Evolutionary conservation across 2,888 invertebrate species (phyloP), one percentile per base, ranked within the genome.

Genomic region (Electrophaes corylata): DNA sequence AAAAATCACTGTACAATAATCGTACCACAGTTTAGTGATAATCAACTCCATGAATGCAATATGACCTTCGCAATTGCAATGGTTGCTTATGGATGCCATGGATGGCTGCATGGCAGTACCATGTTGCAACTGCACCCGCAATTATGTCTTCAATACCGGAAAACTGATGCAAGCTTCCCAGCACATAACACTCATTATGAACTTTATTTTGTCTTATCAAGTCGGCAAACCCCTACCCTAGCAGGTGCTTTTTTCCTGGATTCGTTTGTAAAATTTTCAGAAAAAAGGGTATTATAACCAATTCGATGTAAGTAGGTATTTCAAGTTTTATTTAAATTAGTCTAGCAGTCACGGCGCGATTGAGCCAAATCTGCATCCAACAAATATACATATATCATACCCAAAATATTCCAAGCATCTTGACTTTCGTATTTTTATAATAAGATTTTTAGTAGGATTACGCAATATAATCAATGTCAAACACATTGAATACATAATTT

Each of bases 1-100:
- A n/a, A n/a, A n/a, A n/a, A n/a, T n/a, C 23, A 5, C 26, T 26
- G 6, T 6, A 26, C 26, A 47, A 44, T 45, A 35, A 31, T 5
- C 18, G 16, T 18, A 29, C 4, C n/a, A 29, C n/a, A 16, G 16
- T 18, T 31, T 18, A 11, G 1, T 18, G 41, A n/a, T 18, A 16
- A 45, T 29, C 31, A 33, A 29, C 19, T 41, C 41, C 11, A 33
- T 51, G 23, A 39, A 41, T 43, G 47, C 47, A 54, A 43, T 29
- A 33, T 37, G 44, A 40, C 49, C 56, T 49, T 49, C 44, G 39
- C 37, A 44, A 33, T 49, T 39, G 39, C 37, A 44, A 33, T 26
- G 51, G 31, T 44, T 51, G 43, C 37, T 23, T 45, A 45, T 49
- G 46, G 46, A 26, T 35, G 46, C 57, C 46, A 51, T 57, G 57